These are phyloP conservation scores for Orthonyx spaldingii DNA, from an alignment of 2,113 vertebrate genomes.

Conservation along the genomic window DNA sequence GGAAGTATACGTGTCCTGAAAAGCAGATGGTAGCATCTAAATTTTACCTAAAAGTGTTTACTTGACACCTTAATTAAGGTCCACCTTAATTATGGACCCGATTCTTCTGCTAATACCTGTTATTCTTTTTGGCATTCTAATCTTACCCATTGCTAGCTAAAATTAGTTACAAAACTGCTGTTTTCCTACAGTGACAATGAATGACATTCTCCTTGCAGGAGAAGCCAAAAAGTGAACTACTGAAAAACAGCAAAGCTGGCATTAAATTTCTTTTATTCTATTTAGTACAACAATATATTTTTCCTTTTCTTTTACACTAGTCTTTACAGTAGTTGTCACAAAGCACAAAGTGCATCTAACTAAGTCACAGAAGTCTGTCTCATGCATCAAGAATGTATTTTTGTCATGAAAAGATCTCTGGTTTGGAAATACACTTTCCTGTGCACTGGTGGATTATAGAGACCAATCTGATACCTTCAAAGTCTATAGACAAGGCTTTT, in stretches of 20 bases:
- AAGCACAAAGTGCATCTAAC: neutral
- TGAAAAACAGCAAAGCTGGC: neutral
- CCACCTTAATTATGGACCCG: rapidly evolving
- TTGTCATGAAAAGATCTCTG: neutral
- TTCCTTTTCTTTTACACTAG: neutral
- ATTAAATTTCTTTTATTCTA: neutral
- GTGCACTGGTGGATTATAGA: neutral
- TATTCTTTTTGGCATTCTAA: neutral
- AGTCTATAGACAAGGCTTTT: neutral
- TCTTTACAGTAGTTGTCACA: neutral
- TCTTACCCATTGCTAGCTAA: neutral
- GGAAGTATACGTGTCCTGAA: neutral
- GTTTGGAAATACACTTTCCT: neutral
- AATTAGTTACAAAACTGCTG: neutral
- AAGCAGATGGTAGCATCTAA: neutral
- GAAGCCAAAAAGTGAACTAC: neutral
- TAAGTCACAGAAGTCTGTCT: neutral
- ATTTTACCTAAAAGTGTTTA: neutral
- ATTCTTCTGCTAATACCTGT: neutral
- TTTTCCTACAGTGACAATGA: neutral
- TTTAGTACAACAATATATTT: neutral
- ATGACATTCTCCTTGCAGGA: neutral
- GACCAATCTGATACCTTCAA: neutral
- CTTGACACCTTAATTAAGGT: neutral
- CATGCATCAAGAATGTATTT: neutral